Evolutionary conservation across 2,113 vertebrate genomes (phyloP), one percentile per base, ranked within the genome.

Genomic region (Lepidothrix coronata): DNA sequence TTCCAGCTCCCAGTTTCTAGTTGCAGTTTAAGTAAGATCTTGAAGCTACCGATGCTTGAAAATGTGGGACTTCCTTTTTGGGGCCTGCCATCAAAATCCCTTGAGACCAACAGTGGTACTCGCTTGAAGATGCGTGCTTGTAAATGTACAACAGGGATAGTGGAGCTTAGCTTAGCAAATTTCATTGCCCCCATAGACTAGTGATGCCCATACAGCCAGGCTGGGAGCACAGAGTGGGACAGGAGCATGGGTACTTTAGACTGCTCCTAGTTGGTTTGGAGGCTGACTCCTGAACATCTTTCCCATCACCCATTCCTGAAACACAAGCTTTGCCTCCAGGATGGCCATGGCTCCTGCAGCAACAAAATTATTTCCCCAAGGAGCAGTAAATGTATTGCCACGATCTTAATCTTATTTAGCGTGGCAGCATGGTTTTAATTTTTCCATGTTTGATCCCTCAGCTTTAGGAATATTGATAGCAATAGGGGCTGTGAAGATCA

Each of bases 371-470:
- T 83, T 93, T 95, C 96, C 88, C 95, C 28, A 6, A 71, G 91
- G 93, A 94, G 66, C n/a, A 57, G 59, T 85, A 91, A 91, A 28
- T 63, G 74, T n/a, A 89, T 85, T 95, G 94, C 91, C 93, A 93
- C 44, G 12, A 87, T 74, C 88, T 85, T 95, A 82, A 97, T 96
- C 95, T 95, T 88, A 57, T 82, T 97, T 95, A 93, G 80, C 15
- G 1, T 48, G 78, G 91, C 43, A 80, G 92, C 61, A 85, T 93
- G 95, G 95, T 95, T 97, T 97, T 93, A 97, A 96, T 96, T 95
- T 96, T 90, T 96, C 65, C 2, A 1, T 58, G 88, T 95, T 96
- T 97, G 93, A 97, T 95, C 90, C 76, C 74, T 70, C 55, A 62
- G 71, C 48, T 95, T 91, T 57, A 88, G 82, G 77, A 70, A 95